Conservation (phyloP, 2,888 invertebrate species). For the Bhutanitis thaidina region DNA sequence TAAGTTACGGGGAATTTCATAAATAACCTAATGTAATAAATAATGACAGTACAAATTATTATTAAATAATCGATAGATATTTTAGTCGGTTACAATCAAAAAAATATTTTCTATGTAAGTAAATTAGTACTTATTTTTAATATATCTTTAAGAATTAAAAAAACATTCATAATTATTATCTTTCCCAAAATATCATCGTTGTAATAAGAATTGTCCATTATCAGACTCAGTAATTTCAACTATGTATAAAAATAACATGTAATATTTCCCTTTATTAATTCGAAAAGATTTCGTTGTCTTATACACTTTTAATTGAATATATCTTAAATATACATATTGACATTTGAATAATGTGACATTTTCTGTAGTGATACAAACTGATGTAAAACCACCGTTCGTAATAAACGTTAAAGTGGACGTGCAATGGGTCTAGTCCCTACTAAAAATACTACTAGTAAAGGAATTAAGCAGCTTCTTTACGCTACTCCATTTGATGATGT, state of each 20-base stretch:
- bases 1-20: background rate
- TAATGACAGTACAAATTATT: too few relatives aligned
- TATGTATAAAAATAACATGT: slow-evolving; percentile 2
- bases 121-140: background rate
- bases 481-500: background rate
- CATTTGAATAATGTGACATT: too few relatives aligned
- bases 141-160: background rate
- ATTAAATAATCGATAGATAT: too few relatives aligned
- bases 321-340: background rate
- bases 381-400: background rate
- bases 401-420: background rate
- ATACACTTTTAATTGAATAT: background rate
- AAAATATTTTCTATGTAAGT: too few relatives aligned
- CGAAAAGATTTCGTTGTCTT: background rate
- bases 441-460: background rate
- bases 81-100: too few relatives aligned
- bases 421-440: background rate
- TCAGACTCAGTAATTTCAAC: background rate
- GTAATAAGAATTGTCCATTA: background rate
- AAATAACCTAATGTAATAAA: too few relatives aligned
- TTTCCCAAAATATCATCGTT: background rate
- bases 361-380: too few relatives aligned
- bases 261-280: background rate
- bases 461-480: background rate
- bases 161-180: background rate